Base-by-base conservation (phyloP, 2,797 vertebrate genomes). In the Crypturellus tataupa region DNA sequence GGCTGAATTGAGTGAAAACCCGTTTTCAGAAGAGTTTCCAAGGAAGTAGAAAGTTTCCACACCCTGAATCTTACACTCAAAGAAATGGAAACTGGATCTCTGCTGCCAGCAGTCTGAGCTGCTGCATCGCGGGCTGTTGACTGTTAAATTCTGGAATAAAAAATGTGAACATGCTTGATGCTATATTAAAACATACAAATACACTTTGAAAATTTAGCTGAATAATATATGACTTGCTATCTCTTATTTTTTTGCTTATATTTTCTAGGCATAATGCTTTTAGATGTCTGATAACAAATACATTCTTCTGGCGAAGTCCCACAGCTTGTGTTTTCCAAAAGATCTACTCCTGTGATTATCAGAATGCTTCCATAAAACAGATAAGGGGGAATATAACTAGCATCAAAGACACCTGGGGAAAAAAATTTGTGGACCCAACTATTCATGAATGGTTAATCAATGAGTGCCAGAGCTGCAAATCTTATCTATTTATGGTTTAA, bases 1-100 rank as follows among this genome's bases (percentile, higher is more conserved):
- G 91, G 89, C 96, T 91, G 96, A 98, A 98, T 94, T 89, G 97
- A 98, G 98, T 98, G 98, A 98, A 98, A 98, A 98, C 97, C 97
- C 78, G 2, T 97, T 97, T 98, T 98, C 97, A 98, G 97, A 98
- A 97, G 97, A 97, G 97, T 98, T 98, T 98, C 98, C 98, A 98
- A 98, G 97, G 97, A 98, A 98, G 98, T 97, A 98, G 97, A 98
- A 98, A 98, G 94, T 98, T 98, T 98, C 98, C 98, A 98, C 97
- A 98, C 97, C 97, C 98, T 97, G 95, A 98, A 89, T 98, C 97
- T 97, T 97, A 93, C 96, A 96, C 94, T 96, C 87, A 98, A 93
- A 98, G 97, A 97, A 97, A 96, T 97, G 98, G 98, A 98, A 98
- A 98, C 86, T 97, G 85, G 69, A 58, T 20, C 15, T 2, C 6